Percentiles rank a stretch among this genome's conserved stretches.
phyloP scores from a whole-genome alignment of 2,888 invertebrate genomes.

The Caenorhabditis macrosperma region DNA sequence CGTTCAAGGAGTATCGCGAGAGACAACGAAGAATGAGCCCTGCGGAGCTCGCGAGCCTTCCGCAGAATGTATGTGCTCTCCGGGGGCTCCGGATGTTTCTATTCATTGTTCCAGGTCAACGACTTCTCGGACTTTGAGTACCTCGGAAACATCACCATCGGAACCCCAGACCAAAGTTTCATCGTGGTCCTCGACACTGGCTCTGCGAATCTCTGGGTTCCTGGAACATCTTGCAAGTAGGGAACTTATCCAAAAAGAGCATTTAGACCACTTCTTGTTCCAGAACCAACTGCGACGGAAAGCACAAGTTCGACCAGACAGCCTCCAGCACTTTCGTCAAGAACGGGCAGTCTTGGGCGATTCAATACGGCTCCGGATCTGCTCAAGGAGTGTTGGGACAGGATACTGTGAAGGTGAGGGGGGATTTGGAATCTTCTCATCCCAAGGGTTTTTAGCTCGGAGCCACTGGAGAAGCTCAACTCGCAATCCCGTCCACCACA shows the following conservation, averaged over 20 bases:
- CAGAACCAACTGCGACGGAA: constrained; percentile 56
- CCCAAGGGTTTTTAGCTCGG: constrained; percentile 63
- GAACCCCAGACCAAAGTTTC: constrained; percentile 68
- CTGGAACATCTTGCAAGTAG: constrained; percentile 66
- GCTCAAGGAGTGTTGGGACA: constrained; percentile 94
- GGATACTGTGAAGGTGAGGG: constrained; percentile 89
- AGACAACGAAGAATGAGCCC: constrained; percentile 57
- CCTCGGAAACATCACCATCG: constrained; percentile 80
- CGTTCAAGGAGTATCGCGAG: constrained; percentile 41
- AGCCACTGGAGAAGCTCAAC: constrained; percentile 55
- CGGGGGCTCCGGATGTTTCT: background rate
- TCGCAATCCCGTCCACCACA: constrained; percentile 69
- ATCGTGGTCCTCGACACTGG: constrained; percentile 73
- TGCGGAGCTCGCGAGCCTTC: constrained; percentile 48
- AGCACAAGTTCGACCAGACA: constrained; percentile 90
- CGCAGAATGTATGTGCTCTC: constrained; percentile 40
- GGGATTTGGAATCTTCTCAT: constrained; percentile 2
- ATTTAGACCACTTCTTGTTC: constrained; percentile 28
- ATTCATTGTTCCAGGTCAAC: constrained; percentile 21
- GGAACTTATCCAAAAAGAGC: background rate
- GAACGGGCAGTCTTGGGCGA: constrained; percentile 92
- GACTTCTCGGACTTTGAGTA: constrained; percentile 71
- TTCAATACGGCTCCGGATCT: constrained; percentile 92
- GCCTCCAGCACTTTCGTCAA: constrained; percentile 88
- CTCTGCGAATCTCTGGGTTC: constrained; percentile 73